Conservation (phyloP, 1,140 invertebrate species). For the Drosophila takahashii region DNA sequence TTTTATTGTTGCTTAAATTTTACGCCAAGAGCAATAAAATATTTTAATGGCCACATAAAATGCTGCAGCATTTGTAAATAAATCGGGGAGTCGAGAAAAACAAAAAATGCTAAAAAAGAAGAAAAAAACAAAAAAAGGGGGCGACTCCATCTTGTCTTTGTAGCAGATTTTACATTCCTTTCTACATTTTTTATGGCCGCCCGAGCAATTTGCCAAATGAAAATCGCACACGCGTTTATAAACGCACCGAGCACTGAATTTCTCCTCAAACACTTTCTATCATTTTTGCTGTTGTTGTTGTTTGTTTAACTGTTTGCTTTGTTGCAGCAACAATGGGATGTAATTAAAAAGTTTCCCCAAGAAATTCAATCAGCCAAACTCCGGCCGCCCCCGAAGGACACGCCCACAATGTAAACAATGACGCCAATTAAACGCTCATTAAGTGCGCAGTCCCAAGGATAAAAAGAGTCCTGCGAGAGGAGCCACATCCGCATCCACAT, state of each 20-base stretch:
- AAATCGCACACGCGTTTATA: conserved; percentile 58
- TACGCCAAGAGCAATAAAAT: conserved; percentile 82
- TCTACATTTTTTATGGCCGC: conserved; percentile 54
- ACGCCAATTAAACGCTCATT: conserved; percentile 82
- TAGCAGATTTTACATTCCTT: conserved; percentile 12
- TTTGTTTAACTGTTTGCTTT: conserved; percentile 20
- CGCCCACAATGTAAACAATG: conserved; percentile 73
- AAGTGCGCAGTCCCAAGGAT: conserved; percentile 62
- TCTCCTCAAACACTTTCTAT: conserved; percentile 15
- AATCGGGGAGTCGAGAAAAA: conserved; percentile 40
- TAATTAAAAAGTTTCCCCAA: conserved; percentile 77
- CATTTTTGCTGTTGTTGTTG: background rate
- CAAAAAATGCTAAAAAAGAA: too few relatives aligned
- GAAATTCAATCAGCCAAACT: conserved; percentile 72
- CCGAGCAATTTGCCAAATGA: conserved; percentile 76
- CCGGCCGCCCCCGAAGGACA: conserved; percentile 4
- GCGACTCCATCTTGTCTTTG: conserved; percentile 26
- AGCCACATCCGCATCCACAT: background rate
- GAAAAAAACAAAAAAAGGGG: background rate
- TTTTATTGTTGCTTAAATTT: conserved; percentile 81
- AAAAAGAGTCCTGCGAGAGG: conserved; percentile 16
- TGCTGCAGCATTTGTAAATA: conserved; percentile 83
- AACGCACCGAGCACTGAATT: conserved; percentile 37
- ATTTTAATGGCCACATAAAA: conserved; percentile 83
- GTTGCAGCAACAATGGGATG: conserved; percentile 65